A percentile compares a stretch with the other conserved stretches of the same genome.
Evolutionary conservation across 2,797 vertebrate genomes (phyloP).

Genomic region (Hapalemur alaotrensis): DNA sequence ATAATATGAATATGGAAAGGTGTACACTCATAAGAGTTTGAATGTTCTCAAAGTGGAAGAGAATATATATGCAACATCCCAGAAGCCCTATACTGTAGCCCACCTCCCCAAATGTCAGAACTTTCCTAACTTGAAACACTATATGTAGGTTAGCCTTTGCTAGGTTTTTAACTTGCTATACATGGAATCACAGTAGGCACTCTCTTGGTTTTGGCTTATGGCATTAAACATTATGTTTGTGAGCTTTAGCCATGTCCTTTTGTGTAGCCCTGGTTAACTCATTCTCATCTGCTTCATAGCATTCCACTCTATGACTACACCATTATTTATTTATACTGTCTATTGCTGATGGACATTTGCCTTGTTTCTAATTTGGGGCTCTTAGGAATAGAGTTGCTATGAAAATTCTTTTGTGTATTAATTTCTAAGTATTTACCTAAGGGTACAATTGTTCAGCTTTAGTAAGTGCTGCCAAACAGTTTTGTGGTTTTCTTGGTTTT

Average conservation of each 20-base stretch:
- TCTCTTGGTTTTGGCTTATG: not conserved
- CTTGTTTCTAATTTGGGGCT: not conserved
- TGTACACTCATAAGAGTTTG: not conserved
- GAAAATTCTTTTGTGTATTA: not conserved
- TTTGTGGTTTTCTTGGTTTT: not conserved
- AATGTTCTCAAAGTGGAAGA: not conserved
- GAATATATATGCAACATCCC: not conserved
- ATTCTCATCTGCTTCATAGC: not conserved
- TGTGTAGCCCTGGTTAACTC: not conserved
- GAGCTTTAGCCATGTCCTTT: not conserved
- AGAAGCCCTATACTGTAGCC: not conserved
- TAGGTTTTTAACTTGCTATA: not conserved
- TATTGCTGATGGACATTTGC: not conserved
- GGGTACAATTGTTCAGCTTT: not conserved
- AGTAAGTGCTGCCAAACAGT: not conserved
- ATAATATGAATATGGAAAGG: not conserved
- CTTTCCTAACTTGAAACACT: not conserved
- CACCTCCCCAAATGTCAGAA: not conserved
- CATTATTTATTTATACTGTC: not conserved
- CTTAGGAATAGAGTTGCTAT: not conserved
- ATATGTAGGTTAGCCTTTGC: not conserved
- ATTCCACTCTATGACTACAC: not conserved
- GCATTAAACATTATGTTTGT: not conserved
- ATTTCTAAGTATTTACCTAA: not conserved
- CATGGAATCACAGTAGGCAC: not conserved